Evolutionary conservation across 2,797 vertebrate genomes (phyloP).

Genomic region (Pangasius djambal): DNA sequence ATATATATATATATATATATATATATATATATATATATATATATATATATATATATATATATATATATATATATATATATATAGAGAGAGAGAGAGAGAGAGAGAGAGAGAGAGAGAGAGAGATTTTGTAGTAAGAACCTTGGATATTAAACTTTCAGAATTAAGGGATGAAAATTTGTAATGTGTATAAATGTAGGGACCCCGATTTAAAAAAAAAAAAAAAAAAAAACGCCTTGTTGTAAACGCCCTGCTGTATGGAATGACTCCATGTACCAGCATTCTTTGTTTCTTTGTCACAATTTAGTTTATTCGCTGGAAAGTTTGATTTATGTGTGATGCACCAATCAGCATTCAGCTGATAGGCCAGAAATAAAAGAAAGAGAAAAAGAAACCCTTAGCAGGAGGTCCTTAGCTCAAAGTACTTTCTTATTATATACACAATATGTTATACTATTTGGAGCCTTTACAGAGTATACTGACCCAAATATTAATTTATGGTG

Average conservation of each 20-base stretch:
- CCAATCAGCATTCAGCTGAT: neutral
- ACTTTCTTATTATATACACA: neutral
- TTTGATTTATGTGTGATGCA: neutral
- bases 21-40: too few relatives aligned
- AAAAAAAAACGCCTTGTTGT: neutral
- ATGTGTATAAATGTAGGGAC: neutral
- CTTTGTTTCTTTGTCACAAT: neutral
- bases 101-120: too few relatives aligned
- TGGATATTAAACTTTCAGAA: neutral
- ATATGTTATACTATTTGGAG: neutral
- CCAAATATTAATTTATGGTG: neutral
- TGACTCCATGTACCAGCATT: neutral
- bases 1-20: too few relatives aligned
- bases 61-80: too few relatives aligned
- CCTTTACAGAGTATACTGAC: neutral
- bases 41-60: too few relatives aligned
- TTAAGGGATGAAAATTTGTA: neutral
- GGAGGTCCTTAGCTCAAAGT: neutral
- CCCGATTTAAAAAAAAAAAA: too few relatives aligned
- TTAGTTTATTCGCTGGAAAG: neutral
- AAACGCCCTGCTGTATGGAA: neutral
- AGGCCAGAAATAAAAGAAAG: too few relatives aligned
- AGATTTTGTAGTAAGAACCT: neutral
- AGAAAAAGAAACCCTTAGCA: neutral
- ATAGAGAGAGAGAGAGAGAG: too few relatives aligned